Base-by-base conservation (phyloP, 2,113 vertebrate species). In the Myotis lucifugus region DNA sequence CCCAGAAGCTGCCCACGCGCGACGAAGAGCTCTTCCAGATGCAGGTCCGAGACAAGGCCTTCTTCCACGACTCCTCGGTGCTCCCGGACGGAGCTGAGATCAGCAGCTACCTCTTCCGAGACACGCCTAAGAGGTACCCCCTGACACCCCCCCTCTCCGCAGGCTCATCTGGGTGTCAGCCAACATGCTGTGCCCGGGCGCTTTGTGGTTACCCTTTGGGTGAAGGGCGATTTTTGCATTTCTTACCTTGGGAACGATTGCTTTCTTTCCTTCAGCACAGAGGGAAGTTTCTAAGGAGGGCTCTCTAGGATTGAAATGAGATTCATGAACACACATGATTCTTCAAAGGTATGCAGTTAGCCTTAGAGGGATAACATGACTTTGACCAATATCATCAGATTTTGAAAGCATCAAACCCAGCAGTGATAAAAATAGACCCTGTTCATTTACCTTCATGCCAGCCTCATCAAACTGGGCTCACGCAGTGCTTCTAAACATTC, bases 21-120 rank as follows among this genome's bases (percentile, higher is more conserved):
- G 99, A 99, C 92, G 99, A 99, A 95, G 99, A 99, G 19, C 99
- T 99, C 93, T 99, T 99, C 96, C 99, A 99, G 98, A 99, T 99
- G 99, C 99, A 99, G 98, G 99, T 99, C 96, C 98, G 98, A 94
- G 99, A 99, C 98, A 99, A 99, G 94, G 97, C 99, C 0, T 98
- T 99, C 95, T 99, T 99, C 94, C 99, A 99, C 0, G 99, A 99
- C 97, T 99, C 99, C 0, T 99, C 99, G 0, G 99, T 99, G 92
- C 98, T 99, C 93, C 99, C 99, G 0, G 99, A 99, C 1, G 99
- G 99, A 97, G 99, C 99, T 0, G 99, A 99, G 98, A 99, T 99
- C 96, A 99, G 98, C 69, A 99, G 99, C 95, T 99, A 99, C 97
- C 99, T 99, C 93, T 99, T 99, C 98, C 99, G 99, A 98, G 99